Evolutionary conservation across 2,888 invertebrate species (phyloP).

Genomic region (Altica lythri): DNA sequence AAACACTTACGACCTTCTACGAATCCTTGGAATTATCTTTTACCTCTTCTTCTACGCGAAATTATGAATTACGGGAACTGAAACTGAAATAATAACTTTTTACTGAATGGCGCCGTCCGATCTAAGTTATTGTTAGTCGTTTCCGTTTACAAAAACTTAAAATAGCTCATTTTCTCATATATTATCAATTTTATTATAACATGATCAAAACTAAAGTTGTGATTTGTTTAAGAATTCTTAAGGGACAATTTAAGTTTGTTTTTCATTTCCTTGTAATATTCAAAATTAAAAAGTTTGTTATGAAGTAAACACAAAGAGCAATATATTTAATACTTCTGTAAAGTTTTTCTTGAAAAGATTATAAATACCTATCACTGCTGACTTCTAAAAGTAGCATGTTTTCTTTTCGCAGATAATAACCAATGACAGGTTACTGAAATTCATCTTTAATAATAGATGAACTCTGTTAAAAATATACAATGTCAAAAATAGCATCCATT

Average conservation of each 20-base stretch:
- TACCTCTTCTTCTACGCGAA: slow-evolving; percentile 13
- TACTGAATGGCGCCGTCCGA: slow-evolving; percentile 24
- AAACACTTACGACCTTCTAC: slow-evolving; percentile 27
- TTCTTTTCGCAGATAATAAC: too few relatives aligned
- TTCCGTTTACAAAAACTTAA: slow-evolving; percentile 25
- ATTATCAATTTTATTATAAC: slow-evolving; percentile 20
- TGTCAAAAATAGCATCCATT: too few relatives aligned
- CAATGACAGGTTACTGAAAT: too few relatives aligned
- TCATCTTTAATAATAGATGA: too few relatives aligned
- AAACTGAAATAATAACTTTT: slow-evolving; percentile 30
- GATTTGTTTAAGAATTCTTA: slow-evolving; percentile 9
- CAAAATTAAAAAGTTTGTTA: too few relatives aligned
- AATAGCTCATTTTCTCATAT: slow-evolving; percentile 23
- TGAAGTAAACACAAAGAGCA: too few relatives aligned
- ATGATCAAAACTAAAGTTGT: slow-evolving; percentile 6
- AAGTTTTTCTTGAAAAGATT: too few relatives aligned
- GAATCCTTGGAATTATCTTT: slow-evolving; percentile 8
- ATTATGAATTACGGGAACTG: slow-evolving; percentile 25
- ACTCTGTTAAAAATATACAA: too few relatives aligned
- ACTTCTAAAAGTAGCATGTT: too few relatives aligned
- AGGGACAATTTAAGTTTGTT: not conserved
- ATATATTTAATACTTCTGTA: too few relatives aligned
- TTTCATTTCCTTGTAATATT: too few relatives aligned
- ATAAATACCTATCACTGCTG: too few relatives aligned
- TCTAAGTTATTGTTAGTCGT: slow-evolving; percentile 13